Evolutionary conservation across 2,888 invertebrate genomes (phyloP), one percentile per base, ranked within the genome.

Genomic region (Alloscopus bannaensis): DNA sequence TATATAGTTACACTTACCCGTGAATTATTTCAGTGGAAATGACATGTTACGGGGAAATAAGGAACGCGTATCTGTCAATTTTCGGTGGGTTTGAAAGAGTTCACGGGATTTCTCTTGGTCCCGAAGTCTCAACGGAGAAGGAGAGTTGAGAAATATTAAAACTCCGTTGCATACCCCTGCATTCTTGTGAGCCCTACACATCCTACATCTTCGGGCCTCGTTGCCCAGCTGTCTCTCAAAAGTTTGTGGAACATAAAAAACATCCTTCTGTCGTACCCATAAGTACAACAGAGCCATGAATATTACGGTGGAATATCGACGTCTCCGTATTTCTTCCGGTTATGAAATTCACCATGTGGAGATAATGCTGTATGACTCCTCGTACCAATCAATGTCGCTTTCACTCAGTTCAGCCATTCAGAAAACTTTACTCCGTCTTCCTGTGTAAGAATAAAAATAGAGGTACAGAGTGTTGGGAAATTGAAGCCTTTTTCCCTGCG

Each of bases 341-440:
- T 36, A 3, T 47, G 3, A 47, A 13, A n/a, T 47, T 47, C 47
- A 47, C 47, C 29, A 62, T 59, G 55, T 64, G 64, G 26, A 64
- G 47, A 73, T 73, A 72, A 72, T 72, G 45, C 57, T 20, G 59
- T 18, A 29, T 62, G 72, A 72, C 55, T 52, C 55, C 52, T 60
- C 62, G 52, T 55, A 72, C 72, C 62, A 65, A 73, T 73, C 73
- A 62, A 60, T 66, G 75, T 75, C 75, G 62, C 75, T 68, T 75
- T 75, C 75, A 75, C 60, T 75, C 60, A 72, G 24, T 20, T 40
- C 50, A 64, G 29, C 42, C 47, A 65, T 73, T 65, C 73, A 65
- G 36, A 36, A 36, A 13, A 57, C 52, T 55, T 20, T 22, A 24
- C 36, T 36, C 13, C 13, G 6, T 52, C 24, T 52, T 22, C 52